Evolutionary conservation across 1,140 invertebrate genomes (phyloP).

Genomic region (Gonioctena quinquepunctata): DNA sequence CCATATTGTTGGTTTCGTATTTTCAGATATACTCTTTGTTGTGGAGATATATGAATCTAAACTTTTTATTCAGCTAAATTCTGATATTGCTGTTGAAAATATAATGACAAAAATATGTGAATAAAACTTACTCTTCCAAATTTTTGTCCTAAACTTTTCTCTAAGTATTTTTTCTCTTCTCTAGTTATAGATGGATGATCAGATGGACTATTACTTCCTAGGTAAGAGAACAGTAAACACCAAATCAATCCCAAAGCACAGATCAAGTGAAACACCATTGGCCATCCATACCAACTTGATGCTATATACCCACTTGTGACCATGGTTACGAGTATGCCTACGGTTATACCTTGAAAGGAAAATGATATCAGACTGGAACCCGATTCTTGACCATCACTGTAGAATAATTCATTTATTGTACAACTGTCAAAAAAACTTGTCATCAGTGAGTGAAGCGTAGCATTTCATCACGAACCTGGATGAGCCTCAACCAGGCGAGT

Average conservation of each 20-base stretch:
- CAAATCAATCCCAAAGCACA: conserved; percentile 67
- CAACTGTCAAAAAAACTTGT: too few species aligned
- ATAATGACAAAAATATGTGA: background rate
- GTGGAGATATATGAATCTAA: too few species aligned
- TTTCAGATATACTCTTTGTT: too few species aligned
- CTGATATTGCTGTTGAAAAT: too few species aligned
- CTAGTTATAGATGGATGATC: conserved; percentile 63
- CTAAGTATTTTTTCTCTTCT: conserved; percentile 8
- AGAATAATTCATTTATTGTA: too few species aligned
- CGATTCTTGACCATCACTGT: too few species aligned
- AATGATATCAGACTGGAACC: too few species aligned
- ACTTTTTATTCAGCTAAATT: too few species aligned
- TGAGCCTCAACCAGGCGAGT: too few species aligned
- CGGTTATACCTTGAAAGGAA: conserved; percentile 59
- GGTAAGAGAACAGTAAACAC: conserved; percentile 64
- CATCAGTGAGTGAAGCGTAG: too few species aligned
- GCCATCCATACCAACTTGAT: conserved; percentile 72
- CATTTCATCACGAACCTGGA: too few species aligned
- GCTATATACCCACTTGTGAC: conserved; percentile 62
- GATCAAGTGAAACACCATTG: conserved; percentile 77
- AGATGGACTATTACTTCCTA: conserved; percentile 69
- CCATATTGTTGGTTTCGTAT: too few species aligned
- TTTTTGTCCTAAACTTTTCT: background rate
- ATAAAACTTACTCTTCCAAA: background rate
- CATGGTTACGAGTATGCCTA: conserved; percentile 69